Base-by-base conservation (phyloP, 2,113 vertebrate species). In the Aptenodytes forsteri region DNA sequence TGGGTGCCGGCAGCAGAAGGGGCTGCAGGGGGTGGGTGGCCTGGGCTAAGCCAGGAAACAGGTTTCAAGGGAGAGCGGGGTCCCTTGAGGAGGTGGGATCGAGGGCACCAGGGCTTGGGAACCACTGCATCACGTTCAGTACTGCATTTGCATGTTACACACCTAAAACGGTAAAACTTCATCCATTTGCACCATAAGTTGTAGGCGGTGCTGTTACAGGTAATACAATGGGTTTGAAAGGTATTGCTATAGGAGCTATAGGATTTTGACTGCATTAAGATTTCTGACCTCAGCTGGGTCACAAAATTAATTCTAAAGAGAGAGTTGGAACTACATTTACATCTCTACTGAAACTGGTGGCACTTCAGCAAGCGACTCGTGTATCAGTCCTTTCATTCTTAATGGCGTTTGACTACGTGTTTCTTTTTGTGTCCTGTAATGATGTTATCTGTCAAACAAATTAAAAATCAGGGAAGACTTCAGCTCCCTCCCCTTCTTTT, bases 81-180 rank as follows among this genome's bases (percentile, higher is more conserved):
- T 76, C 64, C 11, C 26, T 21, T 16, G 40, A 26, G 30, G 30
- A 38, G 65, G 25, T 44, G 71, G 36, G 22, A 22, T 50, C 47
- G 27, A 46, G 47, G 59, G 30, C 11, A 5, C 14, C 16, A 42
- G 23, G 16, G 14, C 25, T 50, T 66, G 52, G 65, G 54, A 91
- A 17, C 19, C 4, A 1, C 61, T 52, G 20, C 7, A 4, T 23
- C 36, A 7, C 3, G 0, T 6, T 36, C 52, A 34, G 34, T 42
- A 2, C 65, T 38, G 55, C 29, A 6, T 15, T 46, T 58, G 47
- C 42, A 23, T 0, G 0, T 50, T 50, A 9, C 17, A 17, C 16
- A 44, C 42, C 14, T 32, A 12, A 83, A 70, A 19, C n/a, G 21
- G 23, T 30, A 42, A 42, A 66, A 25, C 10, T 18, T 67, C 6